A percentile compares a stretch with the other conserved stretches of the same genome.
Conservation (phyloP, 2,113 vertebrate species). For the Tretioscincus oriximinensis region DNA sequence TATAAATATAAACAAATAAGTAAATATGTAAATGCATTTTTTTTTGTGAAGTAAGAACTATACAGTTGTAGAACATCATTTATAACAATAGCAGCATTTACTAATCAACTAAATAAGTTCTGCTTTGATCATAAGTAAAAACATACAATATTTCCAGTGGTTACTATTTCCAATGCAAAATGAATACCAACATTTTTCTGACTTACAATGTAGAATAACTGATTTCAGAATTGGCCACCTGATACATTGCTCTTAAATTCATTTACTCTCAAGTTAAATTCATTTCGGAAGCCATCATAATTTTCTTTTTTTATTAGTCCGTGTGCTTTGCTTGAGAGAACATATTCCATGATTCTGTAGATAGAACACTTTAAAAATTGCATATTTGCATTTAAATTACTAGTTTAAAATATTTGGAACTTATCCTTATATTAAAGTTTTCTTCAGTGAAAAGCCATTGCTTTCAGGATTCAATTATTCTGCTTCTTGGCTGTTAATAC, state of each 20-base stretch:
- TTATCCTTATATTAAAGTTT: slow-evolving; percentile 11
- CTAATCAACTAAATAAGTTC: too few relatives aligned
- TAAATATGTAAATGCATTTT: too few relatives aligned
- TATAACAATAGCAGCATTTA: too few relatives aligned
- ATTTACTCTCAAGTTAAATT: not conserved
- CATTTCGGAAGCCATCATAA: slow-evolving; percentile 8
- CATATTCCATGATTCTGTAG: not conserved
- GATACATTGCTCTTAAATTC: not conserved
- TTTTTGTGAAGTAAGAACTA: too few relatives aligned
- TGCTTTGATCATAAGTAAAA: too few relatives aligned
- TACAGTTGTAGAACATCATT: too few relatives aligned
- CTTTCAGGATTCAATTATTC: slow-evolving; percentile 53
- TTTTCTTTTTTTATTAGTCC: not conserved
- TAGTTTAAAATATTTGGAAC: slow-evolving; percentile 15
- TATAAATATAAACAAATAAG: too few relatives aligned
- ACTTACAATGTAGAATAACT: not conserved
- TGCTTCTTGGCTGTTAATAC: slow-evolving; percentile 45
- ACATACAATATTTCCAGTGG: too few relatives aligned
- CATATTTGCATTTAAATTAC: slow-evolving; percentile 57
- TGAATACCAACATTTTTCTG: not conserved
- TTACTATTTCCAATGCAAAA: too few relatives aligned
- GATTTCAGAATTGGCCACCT: slow-evolving; percentile 11
- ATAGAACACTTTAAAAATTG: not conserved
- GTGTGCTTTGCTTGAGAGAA: not conserved
- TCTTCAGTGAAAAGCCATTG: slow-evolving; percentile 41